Evolutionary conservation across 2,797 vertebrate species (phyloP), one percentile per base, ranked within the genome.

Genomic region (Poecilia wingei): DNA sequence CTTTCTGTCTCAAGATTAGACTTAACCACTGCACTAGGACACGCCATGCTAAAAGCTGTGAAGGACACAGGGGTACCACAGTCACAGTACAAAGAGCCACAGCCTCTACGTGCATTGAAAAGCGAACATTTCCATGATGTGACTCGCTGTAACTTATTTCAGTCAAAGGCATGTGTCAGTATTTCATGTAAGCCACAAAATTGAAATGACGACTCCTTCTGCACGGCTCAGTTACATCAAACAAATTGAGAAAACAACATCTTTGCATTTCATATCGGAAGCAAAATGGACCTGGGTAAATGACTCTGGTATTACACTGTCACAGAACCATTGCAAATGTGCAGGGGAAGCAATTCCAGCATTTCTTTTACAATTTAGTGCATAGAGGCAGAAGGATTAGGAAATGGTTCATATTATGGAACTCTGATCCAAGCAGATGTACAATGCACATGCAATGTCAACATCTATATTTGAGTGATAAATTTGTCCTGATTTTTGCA

Each of bases 361-460:
- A 10, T 89, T 92, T 82, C 80, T 87, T 94, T 94, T 93, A 86
- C 92, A 91, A 89, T 91, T 41, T 43, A 28, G 55, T 39, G 79
- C 7, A 18, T 79, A 78, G 73, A 82, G 87, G 84, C 81, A 87
- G 86, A 85, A 31, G 83, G 89, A 90, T 94, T 90, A 92, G 87
- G 82, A 87, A 79, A 75, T 79, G 80, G 84, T 89, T 90, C 69
- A 88, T 80, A 89, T 88, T 82, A 85, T 79, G 82, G 86, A 92
- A 90, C 83, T 89, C 78, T 83, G 86, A 85, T 90, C 76, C 80
- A 4, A 0, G 85, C 84, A 83, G 73, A 76, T 69, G 75, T 61
- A 91, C 82, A 88, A 89, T 83, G 83, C 25, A 2, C 72, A 16
- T 82, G 85, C 86, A 75, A 71, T 87, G 84, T 92, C 90, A 94